These are phyloP conservation scores for Apodemia mormo DNA, from an alignment of 2,888 invertebrate genomes.

Conservation along the genomic window DNA sequence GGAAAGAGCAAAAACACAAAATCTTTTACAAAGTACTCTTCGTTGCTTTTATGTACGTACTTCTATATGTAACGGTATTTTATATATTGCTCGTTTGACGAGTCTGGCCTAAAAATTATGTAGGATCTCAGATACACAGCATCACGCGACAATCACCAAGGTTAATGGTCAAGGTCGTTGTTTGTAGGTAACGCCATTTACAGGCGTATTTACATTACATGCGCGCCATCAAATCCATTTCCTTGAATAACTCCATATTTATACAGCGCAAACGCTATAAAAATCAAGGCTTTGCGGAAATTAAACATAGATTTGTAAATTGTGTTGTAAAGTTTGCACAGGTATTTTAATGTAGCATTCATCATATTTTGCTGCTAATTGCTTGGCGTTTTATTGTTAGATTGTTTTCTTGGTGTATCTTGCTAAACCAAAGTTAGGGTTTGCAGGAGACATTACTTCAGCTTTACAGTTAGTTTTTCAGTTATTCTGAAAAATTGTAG, in stretches of 20 bases:
- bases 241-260: constrained; percentile 9
- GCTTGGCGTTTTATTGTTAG: not conserved
- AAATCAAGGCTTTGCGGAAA: constrained; percentile 16
- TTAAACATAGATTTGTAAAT: not conserved
- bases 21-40: no score
- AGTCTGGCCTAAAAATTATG: not conserved
- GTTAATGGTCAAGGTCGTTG: not conserved
- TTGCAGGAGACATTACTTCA: no score
- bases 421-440: not conserved
- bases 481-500: no score
- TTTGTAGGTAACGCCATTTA: not conserved
- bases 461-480: no score
- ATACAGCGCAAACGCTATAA: not conserved
- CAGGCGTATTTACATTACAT: not conserved
- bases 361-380: not conserved
- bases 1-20: no score
- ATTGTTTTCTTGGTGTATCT: not conserved
- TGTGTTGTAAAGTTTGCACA: constrained; percentile 14
- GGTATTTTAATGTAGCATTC: not conserved
- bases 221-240: not conserved
- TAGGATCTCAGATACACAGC: not conserved
- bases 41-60: no score
- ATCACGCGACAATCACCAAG: constrained; percentile 1
- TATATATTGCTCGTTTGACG: not conserved
- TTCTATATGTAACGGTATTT: no score